Evolutionary conservation across 2,888 invertebrate genomes (phyloP), one percentile per base, ranked within the genome.

Genomic region (Frankliniella fusca): DNA sequence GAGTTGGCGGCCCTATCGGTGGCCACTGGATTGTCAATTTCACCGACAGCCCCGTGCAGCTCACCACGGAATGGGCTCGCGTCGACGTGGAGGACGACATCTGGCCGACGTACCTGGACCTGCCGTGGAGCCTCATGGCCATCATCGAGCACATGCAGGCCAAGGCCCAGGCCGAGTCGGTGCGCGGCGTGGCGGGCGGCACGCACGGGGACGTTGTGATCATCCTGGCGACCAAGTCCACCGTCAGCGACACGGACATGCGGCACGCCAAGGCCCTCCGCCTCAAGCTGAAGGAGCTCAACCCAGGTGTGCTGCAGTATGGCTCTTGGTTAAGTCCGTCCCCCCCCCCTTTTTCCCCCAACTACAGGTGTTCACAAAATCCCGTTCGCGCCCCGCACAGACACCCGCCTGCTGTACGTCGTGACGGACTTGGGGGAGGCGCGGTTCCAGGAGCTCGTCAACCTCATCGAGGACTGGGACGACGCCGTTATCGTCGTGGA

Each of bases 241-340:
- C 82, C 27, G 80, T 82, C 49, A 49, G 50, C 49, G 80, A 82
- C 65, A 49, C 54, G 49, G 82, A 82, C 61, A 65, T 82, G 27
- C 50, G 81, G 61, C 80, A 28, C 61, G 81, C 76, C 76, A 70
- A 81, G 38, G 27, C 15, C 27, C 49, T 76, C 28, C 48, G 81
- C 1, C 11, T 18, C 27, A 11, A n/a, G 10, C 18, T 80, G 65
- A 82, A 81, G 48, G 82, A 80, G 54, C 80, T 54, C 48, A 79
- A 61, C 49, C 82, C 82, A 11, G 82, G 82, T 82, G 27, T 80
- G n/a, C 48, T 80, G 48, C 3, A 27, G 48, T n/a, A 18, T 48
- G 7, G n/a, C 38, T 20, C 20, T n/a, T 50, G 50, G 50, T 50
- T 15, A 50, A 50, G 50, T 15, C 50, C 50, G 10, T 50, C 50